A percentile compares a stretch with the other conserved stretches of the same genome.
These are phyloP conservation scores for Diaprepes abbreviatus DNA, from an alignment of 2,888 invertebrate genomes.

Conservation along the genomic window DNA sequence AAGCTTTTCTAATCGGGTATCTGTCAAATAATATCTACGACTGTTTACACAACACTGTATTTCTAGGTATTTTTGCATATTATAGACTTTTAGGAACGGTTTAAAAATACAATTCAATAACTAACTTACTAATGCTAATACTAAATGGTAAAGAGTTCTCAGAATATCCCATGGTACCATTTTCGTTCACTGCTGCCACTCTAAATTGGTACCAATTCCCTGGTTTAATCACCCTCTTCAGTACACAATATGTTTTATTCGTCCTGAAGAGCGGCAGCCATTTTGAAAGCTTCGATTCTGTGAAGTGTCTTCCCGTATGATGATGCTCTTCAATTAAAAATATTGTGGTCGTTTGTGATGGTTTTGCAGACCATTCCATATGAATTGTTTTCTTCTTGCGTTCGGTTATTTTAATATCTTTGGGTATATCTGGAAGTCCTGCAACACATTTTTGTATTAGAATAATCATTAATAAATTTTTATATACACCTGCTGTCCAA, in stretches of 20 bases:
- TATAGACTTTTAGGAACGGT: too few relatives aligned
- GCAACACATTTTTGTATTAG: too few relatives aligned
- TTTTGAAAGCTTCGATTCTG: slow-evolving; percentile 74
- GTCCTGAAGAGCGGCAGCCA: slow-evolving; percentile 75
- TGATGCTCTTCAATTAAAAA: slow-evolving; percentile 80
- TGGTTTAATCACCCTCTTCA: slow-evolving; percentile 74
- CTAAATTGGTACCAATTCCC: slow-evolving; percentile 86
- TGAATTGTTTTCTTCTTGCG: slow-evolving; percentile 69
- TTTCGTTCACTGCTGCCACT: slow-evolving; percentile 80
- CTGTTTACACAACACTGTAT: too few relatives aligned
- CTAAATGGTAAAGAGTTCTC: slow-evolving; percentile 73
- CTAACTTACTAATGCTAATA: slow-evolving; percentile 67
- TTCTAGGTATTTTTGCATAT: too few relatives aligned
- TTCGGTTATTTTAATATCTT: slow-evolving; percentile 73
- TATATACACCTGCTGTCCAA: too few relatives aligned
- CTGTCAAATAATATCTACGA: too few relatives aligned
- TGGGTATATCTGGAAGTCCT: slow-evolving; percentile 76
- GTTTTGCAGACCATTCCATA: slow-evolving; percentile 62
- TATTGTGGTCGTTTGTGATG: slow-evolving; percentile 54
- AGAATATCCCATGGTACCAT: slow-evolving; percentile 81
- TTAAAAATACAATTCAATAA: slow-evolving; percentile 29
- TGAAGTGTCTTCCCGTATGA: slow-evolving; percentile 77
- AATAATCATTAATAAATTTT: too few relatives aligned
- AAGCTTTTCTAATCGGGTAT: too few relatives aligned
- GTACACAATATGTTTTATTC: slow-evolving; percentile 70